A percentile compares a stretch with the other conserved stretches of the same genome.
Conservation (phyloP, 1,140 invertebrate genomes). For the Bombus confusus region DNA sequence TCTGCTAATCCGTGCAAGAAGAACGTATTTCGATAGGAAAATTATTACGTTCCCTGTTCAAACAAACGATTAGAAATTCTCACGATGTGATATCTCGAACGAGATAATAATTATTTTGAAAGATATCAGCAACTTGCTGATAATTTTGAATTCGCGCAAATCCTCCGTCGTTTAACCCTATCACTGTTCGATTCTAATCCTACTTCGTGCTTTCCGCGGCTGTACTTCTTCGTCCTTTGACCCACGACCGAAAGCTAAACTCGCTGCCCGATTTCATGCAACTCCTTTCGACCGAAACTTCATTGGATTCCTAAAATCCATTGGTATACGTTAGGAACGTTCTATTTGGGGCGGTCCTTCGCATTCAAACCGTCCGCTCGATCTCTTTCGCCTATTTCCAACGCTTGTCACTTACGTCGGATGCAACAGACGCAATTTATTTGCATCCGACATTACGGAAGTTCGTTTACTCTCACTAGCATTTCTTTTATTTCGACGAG, state of each 20-base stretch:
- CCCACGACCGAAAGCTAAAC: not conserved
- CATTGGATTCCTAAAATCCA: not conserved
- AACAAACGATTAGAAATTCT: not conserved
- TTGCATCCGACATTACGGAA: not conserved
- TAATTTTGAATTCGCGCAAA: not conserved
- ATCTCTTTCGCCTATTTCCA: not conserved
- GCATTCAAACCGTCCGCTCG: not conserved
- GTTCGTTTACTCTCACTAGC: not conserved
- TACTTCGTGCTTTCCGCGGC: not conserved
- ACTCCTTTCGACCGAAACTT: not conserved
- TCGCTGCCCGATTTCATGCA: not conserved
- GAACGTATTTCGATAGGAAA: not conserved
- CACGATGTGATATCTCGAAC: not conserved
- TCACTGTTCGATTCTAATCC: not conserved
- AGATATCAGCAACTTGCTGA: not conserved
- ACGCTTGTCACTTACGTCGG: conserved; percentile 1
- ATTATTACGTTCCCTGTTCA: too few relatives aligned
- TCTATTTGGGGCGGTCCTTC: not conserved
- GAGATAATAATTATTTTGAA: not conserved
- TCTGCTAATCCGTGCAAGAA: too few relatives aligned
- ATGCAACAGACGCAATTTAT: not conserved
- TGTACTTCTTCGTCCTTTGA: not conserved
- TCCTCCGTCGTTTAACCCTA: not conserved
- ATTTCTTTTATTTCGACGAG: not conserved
- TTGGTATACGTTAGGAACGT: not conserved